Evolutionary conservation across 2,113 vertebrate species (phyloP).

Genomic region (Rhynchomys soricoides): DNA sequence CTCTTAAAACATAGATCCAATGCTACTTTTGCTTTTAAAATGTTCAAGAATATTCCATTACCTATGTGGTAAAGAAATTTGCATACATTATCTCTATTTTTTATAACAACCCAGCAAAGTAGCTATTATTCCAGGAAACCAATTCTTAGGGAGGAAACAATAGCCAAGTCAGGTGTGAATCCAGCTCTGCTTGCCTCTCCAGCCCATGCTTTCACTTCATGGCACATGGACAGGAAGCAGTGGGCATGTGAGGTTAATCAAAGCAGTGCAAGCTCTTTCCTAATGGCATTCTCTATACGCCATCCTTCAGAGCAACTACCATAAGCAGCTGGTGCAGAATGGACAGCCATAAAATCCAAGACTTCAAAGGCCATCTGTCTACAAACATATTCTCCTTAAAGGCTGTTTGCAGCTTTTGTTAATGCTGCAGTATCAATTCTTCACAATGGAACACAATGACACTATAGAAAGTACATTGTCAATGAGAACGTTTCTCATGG

Average conservation of each 20-base stretch:
- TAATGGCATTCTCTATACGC: neutral
- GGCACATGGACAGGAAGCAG: neutral
- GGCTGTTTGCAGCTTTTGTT: neutral
- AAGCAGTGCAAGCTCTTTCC: neutral
- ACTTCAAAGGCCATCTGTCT: neutral
- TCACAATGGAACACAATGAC: neutral
- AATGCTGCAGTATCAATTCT: neutral
- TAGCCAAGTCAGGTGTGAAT: neutral
- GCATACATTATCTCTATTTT: slow-evolving; percentile 50
- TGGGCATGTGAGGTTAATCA: neutral
- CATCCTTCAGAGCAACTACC: neutral
- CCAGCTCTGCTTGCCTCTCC: neutral
- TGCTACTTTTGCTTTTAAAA: slow-evolving; percentile 27
- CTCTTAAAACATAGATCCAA: slow-evolving; percentile 33
- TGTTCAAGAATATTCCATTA: slow-evolving; percentile 20
- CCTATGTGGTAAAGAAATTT: slow-evolving; percentile 29
- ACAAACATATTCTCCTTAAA: neutral
- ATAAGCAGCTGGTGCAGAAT: neutral
- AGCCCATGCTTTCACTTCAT: neutral
- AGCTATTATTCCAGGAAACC: slow-evolving; percentile 56
- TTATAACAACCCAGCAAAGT: slow-evolving; percentile 25
- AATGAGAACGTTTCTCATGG: neutral
- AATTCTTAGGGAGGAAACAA: slow-evolving; percentile 10
- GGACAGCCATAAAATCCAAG: neutral
- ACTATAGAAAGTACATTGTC: neutral